Evolutionary conservation across 2,113 vertebrate species (phyloP), one percentile per base, ranked within the genome.

Genomic region (Candoia aspera): DNA sequence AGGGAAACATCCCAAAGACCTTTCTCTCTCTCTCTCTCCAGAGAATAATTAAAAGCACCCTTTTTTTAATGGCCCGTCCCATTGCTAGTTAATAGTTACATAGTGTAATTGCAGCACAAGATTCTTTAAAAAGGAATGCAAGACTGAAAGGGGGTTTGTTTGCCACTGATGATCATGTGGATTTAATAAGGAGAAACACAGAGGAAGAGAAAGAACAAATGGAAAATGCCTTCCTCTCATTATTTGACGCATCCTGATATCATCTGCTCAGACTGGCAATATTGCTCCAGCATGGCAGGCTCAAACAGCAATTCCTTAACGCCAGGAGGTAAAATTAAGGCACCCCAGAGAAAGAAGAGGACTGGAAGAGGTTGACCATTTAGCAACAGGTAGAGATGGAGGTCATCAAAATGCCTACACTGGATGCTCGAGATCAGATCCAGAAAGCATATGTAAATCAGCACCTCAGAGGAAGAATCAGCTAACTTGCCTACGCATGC

Each of bases 1-100:
- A 91, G 57, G 57, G 92, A 89, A 95, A 13, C 93, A 96, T 94
- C 92, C 83, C 1, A 91, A 95, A 86, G 90, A 95, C 94, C 93
- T 94, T 93, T 90, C 93, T 42, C 68, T 93, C 91, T 33, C 23
- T 89, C 95, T 90, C 94, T 94, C 93, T 94, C 94, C 86, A 12
- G 2, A 92, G 92, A 94, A 90, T 91, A 95, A 95, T 90, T 90
- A 96, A 97, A 97, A 96, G 89, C 95, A 92, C 94, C 84, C 6
- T 2, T 95, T 95, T 87, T 73, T n/a, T 0, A 12, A 92, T 19
- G 92, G 95, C 94, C 91, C 33, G 60, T 92, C 93, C 94, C 12
- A 21, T 26, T 55, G 42, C 86, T 46, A 11, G 13, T 87, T 58
- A 33, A 37, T 62, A n/a, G 24, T 24, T 11, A 60, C 13, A 60